A percentile compares a stretch with the other conserved stretches of the same genome.
Conservation (phyloP, 2,113 vertebrate genomes). For the Gavialis gangeticus region DNA sequence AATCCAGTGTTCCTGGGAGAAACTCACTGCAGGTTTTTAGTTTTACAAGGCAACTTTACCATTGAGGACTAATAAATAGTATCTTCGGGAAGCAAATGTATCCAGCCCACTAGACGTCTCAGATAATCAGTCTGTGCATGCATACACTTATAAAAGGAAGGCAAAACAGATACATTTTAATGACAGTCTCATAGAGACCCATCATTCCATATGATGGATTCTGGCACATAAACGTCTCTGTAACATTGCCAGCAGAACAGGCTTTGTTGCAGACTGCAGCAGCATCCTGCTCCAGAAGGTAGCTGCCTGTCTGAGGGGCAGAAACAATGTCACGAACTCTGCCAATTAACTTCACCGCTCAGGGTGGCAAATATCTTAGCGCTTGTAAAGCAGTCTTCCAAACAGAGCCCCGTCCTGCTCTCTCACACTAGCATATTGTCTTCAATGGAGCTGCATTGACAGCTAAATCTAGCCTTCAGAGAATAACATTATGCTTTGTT, state of each 20-base stretch:
- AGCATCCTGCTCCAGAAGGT: background rate
- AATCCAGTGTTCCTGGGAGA: constrained; percentile 4
- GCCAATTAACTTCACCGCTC: background rate
- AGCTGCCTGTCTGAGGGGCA: background rate
- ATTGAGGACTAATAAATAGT: constrained; percentile 56
- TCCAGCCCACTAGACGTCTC: constrained; percentile 28
- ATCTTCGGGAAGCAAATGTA: constrained; percentile 50
- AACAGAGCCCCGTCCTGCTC: background rate
- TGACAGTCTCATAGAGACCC: background rate
- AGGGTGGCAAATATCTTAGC: background rate
- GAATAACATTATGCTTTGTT: background rate
- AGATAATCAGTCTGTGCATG: constrained; percentile 40
- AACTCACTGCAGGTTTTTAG: background rate
- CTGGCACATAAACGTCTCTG: background rate
- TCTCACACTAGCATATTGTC: background rate
- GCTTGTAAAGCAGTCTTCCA: background rate
- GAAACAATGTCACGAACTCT: background rate
- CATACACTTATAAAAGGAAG: constrained; percentile 31
- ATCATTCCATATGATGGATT: constrained; percentile 11
- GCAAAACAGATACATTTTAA: constrained; percentile 47
- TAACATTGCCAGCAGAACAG: background rate
- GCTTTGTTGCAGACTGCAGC: background rate
- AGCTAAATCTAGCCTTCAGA: background rate
- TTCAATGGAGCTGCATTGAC: background rate
- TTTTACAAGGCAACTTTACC: constrained; percentile 17